Percentiles rank a stretch among this genome's conserved stretches.
Evolutionary conservation across 2,888 invertebrate species (phyloP).

Genomic region (Cheilosia vernalis): DNA sequence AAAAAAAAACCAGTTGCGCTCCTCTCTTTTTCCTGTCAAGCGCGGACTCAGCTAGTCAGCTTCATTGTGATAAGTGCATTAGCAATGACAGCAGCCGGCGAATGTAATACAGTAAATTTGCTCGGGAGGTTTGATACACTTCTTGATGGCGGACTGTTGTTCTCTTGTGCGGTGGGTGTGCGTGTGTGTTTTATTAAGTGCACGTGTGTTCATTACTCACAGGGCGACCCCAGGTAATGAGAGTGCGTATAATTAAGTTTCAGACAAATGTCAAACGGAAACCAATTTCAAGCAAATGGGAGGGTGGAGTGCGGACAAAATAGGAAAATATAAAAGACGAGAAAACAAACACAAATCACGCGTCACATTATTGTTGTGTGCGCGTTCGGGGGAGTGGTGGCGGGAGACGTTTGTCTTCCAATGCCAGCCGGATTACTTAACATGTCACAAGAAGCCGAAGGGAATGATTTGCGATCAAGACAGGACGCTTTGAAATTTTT

Average conservation of each 20-base stretch:
- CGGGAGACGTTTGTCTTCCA: constrained; percentile 4
- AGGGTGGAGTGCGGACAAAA: background rate
- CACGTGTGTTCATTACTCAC: constrained; percentile 4
- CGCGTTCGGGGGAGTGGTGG: background rate
- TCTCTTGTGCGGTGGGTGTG: background rate
- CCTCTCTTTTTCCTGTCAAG: constrained; percentile 25
- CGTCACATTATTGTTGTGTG: background rate
- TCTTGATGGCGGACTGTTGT: background rate
- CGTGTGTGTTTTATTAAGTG: background rate
- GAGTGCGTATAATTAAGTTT: constrained; percentile 8
- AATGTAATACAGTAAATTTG: constrained; percentile 7
- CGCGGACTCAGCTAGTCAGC: background rate
- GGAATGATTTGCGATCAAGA: constrained; percentile 22
- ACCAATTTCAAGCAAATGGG: constrained; percentile 23
- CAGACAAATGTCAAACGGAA: constrained; percentile 12
- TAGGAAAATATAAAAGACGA: background rate
- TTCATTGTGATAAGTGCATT: constrained; percentile 46
- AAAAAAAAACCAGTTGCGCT: background rate
- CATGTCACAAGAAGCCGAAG: constrained; percentile 15
- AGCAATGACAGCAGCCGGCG: constrained; percentile 36
- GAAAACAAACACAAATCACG: constrained; percentile 26
- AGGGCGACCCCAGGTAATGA: constrained; percentile 6
- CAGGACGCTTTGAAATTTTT: background rate
- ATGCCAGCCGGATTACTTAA: constrained; percentile 28
- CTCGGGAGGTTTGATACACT: constrained; percentile 9